phyloP scores from a whole-genome alignment of 2,113 vertebrate species.

The Puntigrus tetrazona region DNA sequence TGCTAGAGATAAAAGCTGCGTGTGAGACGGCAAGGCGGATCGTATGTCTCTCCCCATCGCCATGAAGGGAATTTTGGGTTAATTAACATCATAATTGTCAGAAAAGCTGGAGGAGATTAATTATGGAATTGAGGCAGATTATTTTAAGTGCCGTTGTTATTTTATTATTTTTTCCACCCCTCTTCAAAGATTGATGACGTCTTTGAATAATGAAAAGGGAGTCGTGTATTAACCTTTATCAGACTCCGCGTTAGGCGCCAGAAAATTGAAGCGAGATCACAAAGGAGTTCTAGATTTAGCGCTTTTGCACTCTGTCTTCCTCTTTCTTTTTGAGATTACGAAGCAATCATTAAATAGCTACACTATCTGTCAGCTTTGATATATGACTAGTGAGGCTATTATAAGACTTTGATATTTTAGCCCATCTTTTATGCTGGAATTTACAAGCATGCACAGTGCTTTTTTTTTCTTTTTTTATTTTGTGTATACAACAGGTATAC shows the following conservation, averaged over 20 bases:
- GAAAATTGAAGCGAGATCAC: slow-evolving; percentile 60
- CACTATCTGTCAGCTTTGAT: slow-evolving; percentile 59
- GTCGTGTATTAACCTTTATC: slow-evolving; percentile 64
- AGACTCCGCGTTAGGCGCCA: slow-evolving; percentile 40
- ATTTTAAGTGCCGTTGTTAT: slow-evolving; percentile 69
- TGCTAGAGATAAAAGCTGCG: slow-evolving; percentile 23
- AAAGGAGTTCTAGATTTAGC: slow-evolving; percentile 48
- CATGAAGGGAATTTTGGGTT: slow-evolving; percentile 71
- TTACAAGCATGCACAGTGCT: neutral
- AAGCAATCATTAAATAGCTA: slow-evolving; percentile 60
- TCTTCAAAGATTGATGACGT: slow-evolving; percentile 58
- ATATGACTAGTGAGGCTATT: slow-evolving; percentile 49
- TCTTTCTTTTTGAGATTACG: slow-evolving; percentile 56
- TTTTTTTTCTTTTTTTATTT: no score
- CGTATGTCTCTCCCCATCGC: slow-evolving; percentile 36
- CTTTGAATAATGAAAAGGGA: slow-evolving; percentile 51
- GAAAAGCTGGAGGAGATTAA: slow-evolving; percentile 71
- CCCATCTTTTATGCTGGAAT: neutral
- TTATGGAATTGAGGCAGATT: slow-evolving; percentile 76
- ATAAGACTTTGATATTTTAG: slow-evolving; percentile 38
- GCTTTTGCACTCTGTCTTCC: slow-evolving; percentile 18
- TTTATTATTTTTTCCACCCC: slow-evolving; percentile 56
- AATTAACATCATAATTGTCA: slow-evolving; percentile 75
- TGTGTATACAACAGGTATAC: neutral
- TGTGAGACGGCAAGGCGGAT: slow-evolving; percentile 37